Evolutionary conservation across 2,888 invertebrate species (phyloP), one percentile per base, ranked within the genome.

Genomic region (Actias luna): DNA sequence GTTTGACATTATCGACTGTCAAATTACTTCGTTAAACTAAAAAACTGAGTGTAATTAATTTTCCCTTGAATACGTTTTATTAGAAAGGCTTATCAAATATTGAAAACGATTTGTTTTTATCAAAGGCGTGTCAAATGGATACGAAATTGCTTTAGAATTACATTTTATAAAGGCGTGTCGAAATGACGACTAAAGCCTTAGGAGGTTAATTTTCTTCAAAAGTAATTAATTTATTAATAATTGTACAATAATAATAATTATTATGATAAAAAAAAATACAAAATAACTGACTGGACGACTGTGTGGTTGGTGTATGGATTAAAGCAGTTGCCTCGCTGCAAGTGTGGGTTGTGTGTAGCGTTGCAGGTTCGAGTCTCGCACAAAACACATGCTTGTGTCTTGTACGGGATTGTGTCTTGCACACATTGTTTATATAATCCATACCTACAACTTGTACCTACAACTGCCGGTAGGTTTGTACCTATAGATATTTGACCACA

Each of bases 1-100:
- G n/a, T n/a, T n/a, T n/a, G n/a, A n/a, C n/a, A n/a, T n/a, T n/a
- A n/a, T n/a, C n/a, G n/a, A n/a, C n/a, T 33, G 5, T 35, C 35
- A 36, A 36, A 12, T 12, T 36, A n/a, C 3, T n/a, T n/a, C 39
- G 1, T 2, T 39, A 12, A 3, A n/a, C 5, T 42, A 42, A 7
- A n/a, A 36, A 42, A 25, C 25, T 10, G 25, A 50, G 25, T 50
- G n/a, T 50, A 50, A 50, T 50, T 50, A 25, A 50, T 25, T 42
- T 50, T 50, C 22, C 25, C 25, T 50, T 50, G 12, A 12, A 10
- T 25, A 50, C 22, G 3, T 22, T 12, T 46, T 46, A 46, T 50
- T 12, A 25, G 46, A 50, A 50, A 50, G 46, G 46, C 46, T 50
- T 50, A 50, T 50, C 25, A 25, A 50, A 50, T 50, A 50, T 50